Conservation (phyloP, 2,888 invertebrate genomes). For the Chrysodeixis includens region DNA sequence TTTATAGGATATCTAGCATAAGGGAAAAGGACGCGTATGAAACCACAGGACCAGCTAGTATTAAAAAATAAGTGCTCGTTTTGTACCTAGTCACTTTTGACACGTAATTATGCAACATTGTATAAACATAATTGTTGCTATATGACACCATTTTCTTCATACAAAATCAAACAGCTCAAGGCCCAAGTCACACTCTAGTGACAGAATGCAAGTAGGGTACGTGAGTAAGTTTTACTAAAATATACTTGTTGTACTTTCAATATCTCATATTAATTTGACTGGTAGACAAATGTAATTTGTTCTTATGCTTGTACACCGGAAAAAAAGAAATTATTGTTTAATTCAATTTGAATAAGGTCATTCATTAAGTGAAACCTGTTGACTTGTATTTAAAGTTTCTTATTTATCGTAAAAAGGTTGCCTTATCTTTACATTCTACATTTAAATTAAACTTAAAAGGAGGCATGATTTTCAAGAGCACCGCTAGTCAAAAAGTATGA, state of each 20-base stretch:
- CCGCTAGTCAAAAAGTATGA: too few species aligned
- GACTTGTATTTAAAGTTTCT: slow-evolving; percentile 43
- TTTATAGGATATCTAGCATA: too few species aligned
- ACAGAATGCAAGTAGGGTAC: neutral
- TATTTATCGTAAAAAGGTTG: slow-evolving; percentile 27
- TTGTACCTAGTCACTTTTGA: neutral
- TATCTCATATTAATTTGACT: too few species aligned
- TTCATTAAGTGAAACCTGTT: slow-evolving; percentile 49
- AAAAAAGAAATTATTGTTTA: slow-evolving; percentile 33
- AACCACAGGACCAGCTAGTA: too few species aligned
- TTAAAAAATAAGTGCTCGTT: neutral
- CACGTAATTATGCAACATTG: neutral
- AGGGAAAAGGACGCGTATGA: too few species aligned
- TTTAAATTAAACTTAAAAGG: slow-evolving; percentile 20
- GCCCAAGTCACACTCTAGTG: neutral
- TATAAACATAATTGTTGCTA: neutral
- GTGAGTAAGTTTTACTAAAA: too few species aligned
- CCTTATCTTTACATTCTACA: too few species aligned
- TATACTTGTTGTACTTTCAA: too few species aligned
- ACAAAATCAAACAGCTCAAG: neutral
- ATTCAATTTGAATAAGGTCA: slow-evolving; percentile 40
- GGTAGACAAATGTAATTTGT: too few species aligned
- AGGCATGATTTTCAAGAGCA: too few species aligned
- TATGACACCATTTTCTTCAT: neutral
- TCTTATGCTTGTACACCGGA: neutral